Conservation (phyloP, 92 coral and sea anemone species). For the Plumapathes pennacea region DNA sequence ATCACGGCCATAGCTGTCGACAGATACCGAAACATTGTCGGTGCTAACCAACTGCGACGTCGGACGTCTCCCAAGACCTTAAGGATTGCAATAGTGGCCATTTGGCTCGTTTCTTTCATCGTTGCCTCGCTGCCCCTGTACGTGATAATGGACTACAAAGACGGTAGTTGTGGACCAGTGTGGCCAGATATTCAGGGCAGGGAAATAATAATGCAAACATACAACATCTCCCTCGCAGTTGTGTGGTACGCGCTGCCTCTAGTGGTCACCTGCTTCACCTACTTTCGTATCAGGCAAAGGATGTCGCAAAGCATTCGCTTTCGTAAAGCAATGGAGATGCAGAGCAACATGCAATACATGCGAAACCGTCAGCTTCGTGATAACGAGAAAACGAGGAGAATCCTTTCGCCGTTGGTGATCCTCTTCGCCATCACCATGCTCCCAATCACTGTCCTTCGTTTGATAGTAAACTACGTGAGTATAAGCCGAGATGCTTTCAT, state of each 20-base stretch:
- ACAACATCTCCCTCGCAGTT: slow-evolving; percentile 13
- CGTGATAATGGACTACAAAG: no score
- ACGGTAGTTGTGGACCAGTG: no score
- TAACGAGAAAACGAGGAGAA: slow-evolving; percentile 37
- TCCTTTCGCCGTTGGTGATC: slow-evolving; percentile 53
- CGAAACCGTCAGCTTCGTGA: no score
- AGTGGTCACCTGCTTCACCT: slow-evolving; percentile 36
- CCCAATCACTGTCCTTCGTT: slow-evolving; percentile 34
- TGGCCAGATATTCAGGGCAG: no score
- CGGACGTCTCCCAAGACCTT: no score
- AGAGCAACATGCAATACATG: slow-evolving; percentile 27
- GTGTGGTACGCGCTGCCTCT: slow-evolving; percentile 44
- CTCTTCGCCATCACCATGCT: slow-evolving; percentile 60
- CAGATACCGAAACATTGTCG: slow-evolving; percentile 12
- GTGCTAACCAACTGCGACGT: background rate
- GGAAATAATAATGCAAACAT: no score
- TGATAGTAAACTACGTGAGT: slow-evolving; percentile 5
- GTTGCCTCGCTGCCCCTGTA: background rate
- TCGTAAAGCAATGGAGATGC: slow-evolving; percentile 10
- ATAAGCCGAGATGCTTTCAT: background rate
- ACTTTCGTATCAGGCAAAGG: slow-evolving; percentile 32
- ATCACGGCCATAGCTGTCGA: slow-evolving; percentile 26
- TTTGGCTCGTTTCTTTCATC: slow-evolving; percentile 16
- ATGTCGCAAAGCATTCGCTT: slow-evolving; percentile 13
- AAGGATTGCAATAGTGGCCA: slow-evolving; percentile 1